Evolutionary conservation across 2,888 invertebrate genomes (phyloP).

Genomic region (Agonopterix arenella): DNA sequence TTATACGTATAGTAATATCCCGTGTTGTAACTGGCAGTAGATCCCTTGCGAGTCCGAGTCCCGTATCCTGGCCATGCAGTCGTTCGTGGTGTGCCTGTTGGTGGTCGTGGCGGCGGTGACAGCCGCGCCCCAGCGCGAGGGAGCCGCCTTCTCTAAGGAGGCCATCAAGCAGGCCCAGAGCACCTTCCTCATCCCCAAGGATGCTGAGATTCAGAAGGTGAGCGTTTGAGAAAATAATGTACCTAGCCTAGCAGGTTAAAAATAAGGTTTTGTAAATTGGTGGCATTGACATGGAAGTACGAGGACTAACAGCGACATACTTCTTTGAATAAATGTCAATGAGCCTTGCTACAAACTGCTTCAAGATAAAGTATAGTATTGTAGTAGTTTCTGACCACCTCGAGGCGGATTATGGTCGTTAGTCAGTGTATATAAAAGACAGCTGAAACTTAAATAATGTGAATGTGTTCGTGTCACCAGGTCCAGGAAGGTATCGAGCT

Average conservation of each 20-base stretch:
- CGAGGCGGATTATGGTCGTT: neutral
- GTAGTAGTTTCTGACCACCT: neutral
- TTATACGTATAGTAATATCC: too few species aligned
- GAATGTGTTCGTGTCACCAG: conserved; percentile 34
- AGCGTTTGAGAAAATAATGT: neutral
- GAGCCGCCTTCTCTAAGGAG: conserved; percentile 89
- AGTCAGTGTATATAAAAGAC: neutral
- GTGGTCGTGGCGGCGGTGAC: conserved; percentile 59
- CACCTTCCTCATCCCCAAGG: conserved; percentile 89
- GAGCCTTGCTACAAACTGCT: too few species aligned
- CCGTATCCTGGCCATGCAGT: conserved; percentile 40
- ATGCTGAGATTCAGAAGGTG: conserved; percentile 91
- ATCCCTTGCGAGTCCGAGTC: neutral
- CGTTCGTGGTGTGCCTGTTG: conserved; percentile 46
- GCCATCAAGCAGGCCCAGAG: conserved; percentile 92
- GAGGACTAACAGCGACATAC: too few species aligned
- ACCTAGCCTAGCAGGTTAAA: too few species aligned
- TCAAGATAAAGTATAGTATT: too few species aligned
- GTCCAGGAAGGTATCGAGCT: conserved; percentile 91
- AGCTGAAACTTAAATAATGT: neutral
- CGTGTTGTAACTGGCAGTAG: too few species aligned
- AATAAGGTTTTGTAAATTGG: too few species aligned
- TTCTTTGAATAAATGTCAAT: too few species aligned
- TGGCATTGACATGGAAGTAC: too few species aligned
- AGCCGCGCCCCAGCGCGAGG: conserved; percentile 85